These are phyloP conservation scores for Sminthopsis crassicaudata DNA, from an alignment of 2,113 vertebrate species.

Conservation along the genomic window DNA sequence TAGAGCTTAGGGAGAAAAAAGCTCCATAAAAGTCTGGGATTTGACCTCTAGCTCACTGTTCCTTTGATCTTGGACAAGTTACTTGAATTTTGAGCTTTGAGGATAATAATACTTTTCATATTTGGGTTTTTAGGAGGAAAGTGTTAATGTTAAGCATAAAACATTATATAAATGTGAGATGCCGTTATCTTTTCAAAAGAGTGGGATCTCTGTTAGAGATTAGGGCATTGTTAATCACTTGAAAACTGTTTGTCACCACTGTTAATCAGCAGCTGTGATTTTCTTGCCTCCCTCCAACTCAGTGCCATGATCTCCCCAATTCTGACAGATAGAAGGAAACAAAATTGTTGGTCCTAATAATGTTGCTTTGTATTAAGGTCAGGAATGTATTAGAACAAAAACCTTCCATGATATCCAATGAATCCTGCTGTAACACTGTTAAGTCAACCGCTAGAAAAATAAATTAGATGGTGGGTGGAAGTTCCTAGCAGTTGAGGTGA, in stretches of 20 bases:
- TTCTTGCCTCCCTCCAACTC: neutral
- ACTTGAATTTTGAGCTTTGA: neutral
- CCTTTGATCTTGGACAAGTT: neutral
- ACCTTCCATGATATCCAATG: neutral
- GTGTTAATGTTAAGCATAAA: neutral
- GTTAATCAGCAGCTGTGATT: neutral
- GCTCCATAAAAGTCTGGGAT: neutral
- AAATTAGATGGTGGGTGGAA: neutral
- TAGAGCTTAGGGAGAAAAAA: neutral
- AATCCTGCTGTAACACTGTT: neutral
- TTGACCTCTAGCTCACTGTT: neutral
- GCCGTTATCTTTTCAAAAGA: neutral
- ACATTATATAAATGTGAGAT: neutral
- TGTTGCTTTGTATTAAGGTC: neutral
- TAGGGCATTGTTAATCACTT: rapidly evolving
- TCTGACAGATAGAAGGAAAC: neutral
- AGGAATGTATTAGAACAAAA: neutral
- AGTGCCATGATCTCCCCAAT: neutral
- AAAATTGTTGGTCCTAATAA: neutral
- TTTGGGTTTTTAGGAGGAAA: neutral
- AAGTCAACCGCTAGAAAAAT: neutral
- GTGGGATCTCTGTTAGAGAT: neutral
- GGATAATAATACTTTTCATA: neutral
- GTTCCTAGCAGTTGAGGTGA: neutral
- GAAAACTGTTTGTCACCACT: neutral